Base-by-base conservation (phyloP, 2,113 vertebrate genomes). In the Lasiurus borealis region DNA sequence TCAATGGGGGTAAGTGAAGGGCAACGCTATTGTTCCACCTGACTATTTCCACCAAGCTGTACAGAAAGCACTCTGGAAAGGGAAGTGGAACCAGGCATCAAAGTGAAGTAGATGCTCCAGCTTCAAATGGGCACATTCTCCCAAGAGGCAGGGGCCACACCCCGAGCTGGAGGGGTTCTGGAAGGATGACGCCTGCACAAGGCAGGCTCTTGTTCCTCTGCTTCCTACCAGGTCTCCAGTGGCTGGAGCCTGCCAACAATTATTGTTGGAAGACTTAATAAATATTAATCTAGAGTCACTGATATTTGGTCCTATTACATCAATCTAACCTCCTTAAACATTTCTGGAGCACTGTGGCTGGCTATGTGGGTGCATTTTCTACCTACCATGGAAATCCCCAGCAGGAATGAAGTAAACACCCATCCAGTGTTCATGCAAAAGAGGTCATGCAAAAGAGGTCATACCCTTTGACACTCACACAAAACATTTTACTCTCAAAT, bases 401-500 rank as follows among this genome's bases (percentile, higher is more conserved):
- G 34, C 5, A 90, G 31, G n/a, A 66, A 11, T 13, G 44, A 87
- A 75, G 71, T 48, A 50, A 82, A 73, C 2, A 6, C 8, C 57
- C 25, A 72, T 36, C 50, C 34, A 18, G 23, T 15, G 25, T 21
- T 16, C 21, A 29, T 29, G 72, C 52, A 31, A 64, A 59, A 87
- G 48, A 80, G 62, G 44, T 16, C 57, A 62, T 66, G 64, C 68
- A 16, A n/a, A n/a, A n/a, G n/a, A n/a, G n/a, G n/a, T n/a, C n/a
- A 59, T 50, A 77, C 4, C 36, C 50, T 91, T 59, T 13, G 34
- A 85, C 9, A 48, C 13, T 69, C 14, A 1, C n/a, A 59, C 68
- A 27, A 62, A 76, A 78, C 36, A 81, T 48, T 88, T 73, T 50
- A 64, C 73, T 82, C 54, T 94, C 83, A 69, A 64, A 90, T 15